phyloP scores from a whole-genome alignment of 2,888 invertebrate genomes.

The Nephrotoma guestfalica region DNA sequence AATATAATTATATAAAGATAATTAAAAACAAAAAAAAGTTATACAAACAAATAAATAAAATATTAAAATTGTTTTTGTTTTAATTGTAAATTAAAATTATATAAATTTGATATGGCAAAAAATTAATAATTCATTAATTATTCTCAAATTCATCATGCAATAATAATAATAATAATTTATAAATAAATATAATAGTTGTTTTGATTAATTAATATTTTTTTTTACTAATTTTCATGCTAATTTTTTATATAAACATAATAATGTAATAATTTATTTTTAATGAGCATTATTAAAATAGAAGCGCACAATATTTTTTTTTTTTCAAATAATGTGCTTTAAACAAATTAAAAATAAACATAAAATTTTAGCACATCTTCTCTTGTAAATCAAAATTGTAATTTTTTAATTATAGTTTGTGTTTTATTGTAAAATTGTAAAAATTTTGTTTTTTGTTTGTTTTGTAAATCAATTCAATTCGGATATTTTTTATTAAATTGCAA shows the following conservation, averaged over 20 bases:
- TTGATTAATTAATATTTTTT: background rate
- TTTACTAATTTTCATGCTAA: background rate
- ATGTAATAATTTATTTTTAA: background rate
- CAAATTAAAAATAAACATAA: background rate
- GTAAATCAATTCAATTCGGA: background rate
- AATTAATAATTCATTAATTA: background rate
- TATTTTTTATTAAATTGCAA: background rate
- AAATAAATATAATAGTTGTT: background rate
- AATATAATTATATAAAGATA: background rate
- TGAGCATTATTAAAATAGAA: background rate
- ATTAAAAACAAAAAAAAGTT: background rate
- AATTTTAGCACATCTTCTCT: background rate
- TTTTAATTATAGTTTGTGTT: background rate
- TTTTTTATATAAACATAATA: background rate
- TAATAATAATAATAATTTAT: background rate
- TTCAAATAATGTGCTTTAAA: background rate
- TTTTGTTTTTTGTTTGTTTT: background rate
- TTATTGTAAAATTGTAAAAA: background rate
- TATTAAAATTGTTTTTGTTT: background rate
- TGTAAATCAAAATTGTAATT: background rate
- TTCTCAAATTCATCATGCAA: background rate
- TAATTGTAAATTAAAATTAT: background rate
- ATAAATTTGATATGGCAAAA: background rate
- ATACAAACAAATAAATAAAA: background rate
- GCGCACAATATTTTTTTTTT: background rate